A percentile compares a stretch with the other conserved stretches of the same genome.
These are phyloP conservation scores for Zaprionus vittiger DNA, from an alignment of 1,140 invertebrate genomes.

Conservation along the genomic window DNA sequence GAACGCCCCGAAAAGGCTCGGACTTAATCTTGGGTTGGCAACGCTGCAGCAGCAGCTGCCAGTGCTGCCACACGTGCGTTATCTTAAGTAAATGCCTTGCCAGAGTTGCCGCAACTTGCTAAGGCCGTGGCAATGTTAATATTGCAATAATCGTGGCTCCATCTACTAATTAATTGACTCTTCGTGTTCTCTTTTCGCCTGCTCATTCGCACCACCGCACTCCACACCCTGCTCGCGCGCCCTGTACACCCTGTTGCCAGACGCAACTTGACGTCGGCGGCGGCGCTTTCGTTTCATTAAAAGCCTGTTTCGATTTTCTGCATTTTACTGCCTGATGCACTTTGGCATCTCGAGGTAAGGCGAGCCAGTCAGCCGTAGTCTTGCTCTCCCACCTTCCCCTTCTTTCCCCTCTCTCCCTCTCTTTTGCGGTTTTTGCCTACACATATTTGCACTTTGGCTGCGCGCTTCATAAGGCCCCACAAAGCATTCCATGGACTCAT, in stretches of 20 bases:
- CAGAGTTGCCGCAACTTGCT: conserved; percentile 18
- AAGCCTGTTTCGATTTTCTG: conserved; percentile 84
- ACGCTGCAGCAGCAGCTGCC: conserved; percentile 21
- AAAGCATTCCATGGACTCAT: conserved; percentile 6
- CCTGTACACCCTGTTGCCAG: not conserved
- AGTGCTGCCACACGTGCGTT: conserved; percentile 46
- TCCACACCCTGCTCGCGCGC: not conserved
- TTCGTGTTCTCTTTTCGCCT: conserved; percentile 69
- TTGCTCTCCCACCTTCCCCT: not conserved
- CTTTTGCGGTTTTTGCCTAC: conserved; percentile 58
- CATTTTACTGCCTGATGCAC: conserved; percentile 83
- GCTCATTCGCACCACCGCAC: conserved; percentile 20
- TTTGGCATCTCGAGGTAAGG: conserved; percentile 74
- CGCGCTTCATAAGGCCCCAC: conserved; percentile 8
- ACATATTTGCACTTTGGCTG: conserved; percentile 76
- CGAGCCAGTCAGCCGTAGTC: conserved; percentile 37
- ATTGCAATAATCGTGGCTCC: conserved; percentile 80
- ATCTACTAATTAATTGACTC: conserved; percentile 84
- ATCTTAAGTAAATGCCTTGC: conserved; percentile 55
- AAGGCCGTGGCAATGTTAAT: conserved; percentile 71
- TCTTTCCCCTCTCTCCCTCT: not conserved
- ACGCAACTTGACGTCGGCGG: conserved; percentile 57
- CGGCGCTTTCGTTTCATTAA: conserved; percentile 79
- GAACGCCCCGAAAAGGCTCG: conserved; percentile 48
- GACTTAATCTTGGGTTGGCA: conserved; percentile 16